Conservation (phyloP, 2,113 vertebrate species). For the Trematocara nigrifrons region DNA sequence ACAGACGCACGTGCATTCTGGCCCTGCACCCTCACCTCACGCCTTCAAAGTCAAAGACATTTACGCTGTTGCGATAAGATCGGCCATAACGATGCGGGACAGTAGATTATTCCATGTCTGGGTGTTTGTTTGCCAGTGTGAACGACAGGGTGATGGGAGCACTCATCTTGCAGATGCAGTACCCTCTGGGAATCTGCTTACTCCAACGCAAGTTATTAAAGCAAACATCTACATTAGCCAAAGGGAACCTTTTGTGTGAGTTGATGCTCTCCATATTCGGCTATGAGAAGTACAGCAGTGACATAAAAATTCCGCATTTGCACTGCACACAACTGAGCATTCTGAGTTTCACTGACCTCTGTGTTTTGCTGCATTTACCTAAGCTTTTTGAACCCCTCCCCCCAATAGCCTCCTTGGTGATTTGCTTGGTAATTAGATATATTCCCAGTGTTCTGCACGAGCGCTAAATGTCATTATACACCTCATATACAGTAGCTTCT, state of each 20-base stretch:
- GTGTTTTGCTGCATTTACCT: not conserved
- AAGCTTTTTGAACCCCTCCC: not conserved
- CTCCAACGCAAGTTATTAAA: constrained; percentile 60
- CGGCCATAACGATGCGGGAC: constrained; percentile 7
- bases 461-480: constrained; percentile 31
- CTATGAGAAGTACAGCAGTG: not conserved
- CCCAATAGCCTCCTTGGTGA: not conserved
- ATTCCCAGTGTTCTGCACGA: not conserved
- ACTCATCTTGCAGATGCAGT: constrained; percentile 8
- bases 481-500: not conserved
- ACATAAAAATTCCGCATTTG: constrained; percentile 6
- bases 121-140: constrained; percentile 18
- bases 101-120: constrained; percentile 43
- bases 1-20: not conserved
- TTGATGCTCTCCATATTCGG: not conserved
- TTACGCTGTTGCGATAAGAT: constrained; percentile 31
- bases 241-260: constrained; percentile 18
- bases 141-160: constrained; percentile 31
- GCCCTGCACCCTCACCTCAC: constrained; percentile 7
- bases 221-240: constrained; percentile 52
- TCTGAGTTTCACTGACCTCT: not conserved
- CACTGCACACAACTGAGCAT: not conserved
- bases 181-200: constrained; percentile 50
- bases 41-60: constrained; percentile 10
- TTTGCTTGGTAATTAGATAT: constrained; percentile 25